These are phyloP conservation scores for Ricordea florida DNA, from an alignment of 92 coral and sea anemone species.

Conservation along the genomic window DNA sequence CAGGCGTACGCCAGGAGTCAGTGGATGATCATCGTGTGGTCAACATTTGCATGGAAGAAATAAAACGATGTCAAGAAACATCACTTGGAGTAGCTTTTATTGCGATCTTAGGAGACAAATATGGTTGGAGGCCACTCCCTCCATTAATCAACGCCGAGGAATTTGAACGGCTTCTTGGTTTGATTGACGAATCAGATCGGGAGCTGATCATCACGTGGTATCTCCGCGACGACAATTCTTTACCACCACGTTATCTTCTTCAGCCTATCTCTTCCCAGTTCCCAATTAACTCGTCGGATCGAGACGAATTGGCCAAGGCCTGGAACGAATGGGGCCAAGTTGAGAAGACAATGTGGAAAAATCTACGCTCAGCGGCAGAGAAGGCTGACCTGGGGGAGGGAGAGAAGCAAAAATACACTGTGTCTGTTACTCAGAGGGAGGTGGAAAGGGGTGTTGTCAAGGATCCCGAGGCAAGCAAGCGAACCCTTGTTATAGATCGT, in stretches of 20 bases:
- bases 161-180: constrained; percentile 31
- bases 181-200: constrained; percentile 39
- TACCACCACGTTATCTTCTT: constrained; percentile 40
- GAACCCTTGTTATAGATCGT: constrained; percentile 53
- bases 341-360: constrained; percentile 47
- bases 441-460: constrained; percentile 59
- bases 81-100: constrained; percentile 62
- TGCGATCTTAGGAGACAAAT: constrained; percentile 68
- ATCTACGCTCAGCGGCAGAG: constrained; percentile 54
- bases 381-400: constrained; percentile 39
- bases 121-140: constrained; percentile 68
- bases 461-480: constrained; percentile 41
- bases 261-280: constrained; percentile 67
- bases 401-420: constrained; percentile 39
- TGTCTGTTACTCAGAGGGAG: constrained; percentile 66
- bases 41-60: constrained; percentile 68
- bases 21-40: constrained; percentile 69
- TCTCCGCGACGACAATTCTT: constrained; percentile 50
- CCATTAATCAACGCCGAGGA: constrained; percentile 52
- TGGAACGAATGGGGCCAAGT: constrained; percentile 61
- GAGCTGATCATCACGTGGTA: constrained; percentile 50
- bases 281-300: constrained; percentile 38
- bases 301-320: constrained; percentile 49
- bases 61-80: constrained; percentile 64
- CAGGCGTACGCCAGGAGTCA: constrained; percentile 69